A percentile compares a stretch with the other conserved stretches of the same genome.
Evolutionary conservation across 2,888 invertebrate genomes (phyloP).

Genomic region (Crossocerus cetratus): DNA sequence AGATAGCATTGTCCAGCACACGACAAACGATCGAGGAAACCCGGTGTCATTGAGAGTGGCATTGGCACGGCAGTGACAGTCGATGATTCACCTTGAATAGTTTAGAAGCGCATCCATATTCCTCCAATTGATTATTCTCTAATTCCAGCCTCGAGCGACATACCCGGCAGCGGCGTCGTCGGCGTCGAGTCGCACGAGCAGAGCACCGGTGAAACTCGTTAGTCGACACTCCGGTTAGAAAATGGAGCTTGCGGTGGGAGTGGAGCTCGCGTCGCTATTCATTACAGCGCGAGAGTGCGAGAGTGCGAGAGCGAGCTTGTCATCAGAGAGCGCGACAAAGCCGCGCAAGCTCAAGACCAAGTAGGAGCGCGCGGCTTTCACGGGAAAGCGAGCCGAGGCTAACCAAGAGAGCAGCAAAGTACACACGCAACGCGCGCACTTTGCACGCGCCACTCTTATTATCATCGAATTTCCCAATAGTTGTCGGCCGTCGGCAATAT

Average conservation of each 20-base stretch:
- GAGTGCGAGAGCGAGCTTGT: constrained; percentile 1
- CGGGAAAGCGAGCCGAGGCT: constrained; percentile 23
- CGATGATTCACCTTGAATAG: neutral
- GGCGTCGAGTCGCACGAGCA: neutral
- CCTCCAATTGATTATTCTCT: neutral
- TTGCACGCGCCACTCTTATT: constrained; percentile 54
- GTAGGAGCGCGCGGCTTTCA: neutral
- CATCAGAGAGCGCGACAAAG: constrained; percentile 2
- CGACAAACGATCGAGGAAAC: neutral
- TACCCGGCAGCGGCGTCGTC: neutral
- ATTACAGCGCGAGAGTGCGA: constrained; percentile 33
- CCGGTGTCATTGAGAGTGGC: neutral
- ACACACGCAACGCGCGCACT: too few species aligned
- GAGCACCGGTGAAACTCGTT: constrained; percentile 17
- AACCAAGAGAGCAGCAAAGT: constrained; percentile 25
- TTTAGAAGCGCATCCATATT: neutral
- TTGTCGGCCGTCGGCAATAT: neutral
- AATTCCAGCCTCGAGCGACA: too few species aligned
- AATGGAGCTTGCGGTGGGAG: constrained; percentile 19
- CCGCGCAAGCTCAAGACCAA: neutral
- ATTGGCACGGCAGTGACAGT: neutral
- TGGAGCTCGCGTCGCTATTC: constrained; percentile 42
- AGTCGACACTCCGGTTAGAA: constrained; percentile 33
- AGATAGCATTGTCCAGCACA: neutral
- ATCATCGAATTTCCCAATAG: constrained; percentile 17